Evolutionary conservation across 1,140 invertebrate genomes (phyloP).

Genomic region (Zaprionus lachaisei): DNA sequence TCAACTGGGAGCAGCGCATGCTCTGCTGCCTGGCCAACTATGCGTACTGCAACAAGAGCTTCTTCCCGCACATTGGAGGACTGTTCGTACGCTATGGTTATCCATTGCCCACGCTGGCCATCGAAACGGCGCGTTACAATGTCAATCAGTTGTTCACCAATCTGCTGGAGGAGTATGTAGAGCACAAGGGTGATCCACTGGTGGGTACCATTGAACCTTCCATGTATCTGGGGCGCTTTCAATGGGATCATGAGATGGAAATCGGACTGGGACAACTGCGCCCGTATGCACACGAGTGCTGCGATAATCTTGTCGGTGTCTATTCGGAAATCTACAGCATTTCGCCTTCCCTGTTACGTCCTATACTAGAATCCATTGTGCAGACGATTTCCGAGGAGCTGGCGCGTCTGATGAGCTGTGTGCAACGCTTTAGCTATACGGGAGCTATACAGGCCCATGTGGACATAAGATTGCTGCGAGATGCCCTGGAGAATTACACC

Average conservation of each 20-base stretch:
- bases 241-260: slow-evolving; percentile 91
- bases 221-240: slow-evolving; percentile 96
- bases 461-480: slow-evolving; percentile 76
- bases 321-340: slow-evolving; percentile 94
- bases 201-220: slow-evolving; percentile 97
- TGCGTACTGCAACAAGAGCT: slow-evolving; percentile 90
- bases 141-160: slow-evolving; percentile 89
- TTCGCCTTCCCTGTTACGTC: slow-evolving; percentile 90
- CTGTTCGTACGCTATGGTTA: slow-evolving; percentile 89
- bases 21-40: slow-evolving; percentile 96
- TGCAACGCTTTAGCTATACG: slow-evolving; percentile 77
- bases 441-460: slow-evolving; percentile 81
- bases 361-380: slow-evolving; percentile 93
- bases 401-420: slow-evolving; percentile 93
- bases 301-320: slow-evolving; percentile 95
- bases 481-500: slow-evolving; percentile 74
- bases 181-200: slow-evolving; percentile 96
- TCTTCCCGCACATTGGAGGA: slow-evolving; percentile 89
- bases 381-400: slow-evolving; percentile 96
- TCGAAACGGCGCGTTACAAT: slow-evolving; percentile 86
- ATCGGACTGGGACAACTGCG: slow-evolving; percentile 89
- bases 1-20: slow-evolving; percentile 91
- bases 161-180: slow-evolving; percentile 93
- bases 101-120: slow-evolving; percentile 88
- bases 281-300: slow-evolving; percentile 96